Conservation (phyloP, 2,113 vertebrate genomes). For the Nothocercus nigrocapillus region DNA sequence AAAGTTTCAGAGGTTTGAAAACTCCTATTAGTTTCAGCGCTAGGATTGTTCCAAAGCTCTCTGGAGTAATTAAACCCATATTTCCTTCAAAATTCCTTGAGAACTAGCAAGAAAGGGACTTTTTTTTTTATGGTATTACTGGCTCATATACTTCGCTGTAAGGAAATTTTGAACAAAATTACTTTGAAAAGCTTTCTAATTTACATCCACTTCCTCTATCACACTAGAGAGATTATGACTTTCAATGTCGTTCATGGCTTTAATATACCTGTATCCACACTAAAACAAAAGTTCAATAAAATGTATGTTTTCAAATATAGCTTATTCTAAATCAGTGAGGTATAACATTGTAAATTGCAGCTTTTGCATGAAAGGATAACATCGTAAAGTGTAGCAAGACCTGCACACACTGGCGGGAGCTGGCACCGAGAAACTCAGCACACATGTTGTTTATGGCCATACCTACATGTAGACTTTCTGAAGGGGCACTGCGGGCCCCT, state of each 20-base stretch:
- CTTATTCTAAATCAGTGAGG: neutral
- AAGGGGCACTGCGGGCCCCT: too few relatives aligned
- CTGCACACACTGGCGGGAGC: neutral
- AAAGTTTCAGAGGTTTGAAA: neutral
- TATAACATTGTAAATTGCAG: neutral
- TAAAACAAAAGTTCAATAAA: neutral
- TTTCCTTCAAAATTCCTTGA: neutral
- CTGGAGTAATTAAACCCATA: neutral
- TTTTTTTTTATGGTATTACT: neutral
- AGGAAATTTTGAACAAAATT: neutral
- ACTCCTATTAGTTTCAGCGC: neutral
- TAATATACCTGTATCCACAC: neutral
- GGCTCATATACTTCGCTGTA: neutral
- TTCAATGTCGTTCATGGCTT: neutral
- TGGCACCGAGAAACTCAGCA: neutral
- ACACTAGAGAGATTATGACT: neutral
- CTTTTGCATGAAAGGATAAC: neutral
- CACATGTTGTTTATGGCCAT: rapidly evolving
- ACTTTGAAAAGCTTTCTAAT: neutral
- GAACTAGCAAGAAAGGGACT: neutral
- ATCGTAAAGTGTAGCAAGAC: neutral
- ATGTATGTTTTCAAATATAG: neutral
- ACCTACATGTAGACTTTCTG: neutral
- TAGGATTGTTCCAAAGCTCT: neutral
- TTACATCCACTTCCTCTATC: neutral